These are phyloP conservation scores for Steatocranus sp. DNA, from an alignment of 2,797 vertebrate species.

Conservation along the genomic window DNA sequence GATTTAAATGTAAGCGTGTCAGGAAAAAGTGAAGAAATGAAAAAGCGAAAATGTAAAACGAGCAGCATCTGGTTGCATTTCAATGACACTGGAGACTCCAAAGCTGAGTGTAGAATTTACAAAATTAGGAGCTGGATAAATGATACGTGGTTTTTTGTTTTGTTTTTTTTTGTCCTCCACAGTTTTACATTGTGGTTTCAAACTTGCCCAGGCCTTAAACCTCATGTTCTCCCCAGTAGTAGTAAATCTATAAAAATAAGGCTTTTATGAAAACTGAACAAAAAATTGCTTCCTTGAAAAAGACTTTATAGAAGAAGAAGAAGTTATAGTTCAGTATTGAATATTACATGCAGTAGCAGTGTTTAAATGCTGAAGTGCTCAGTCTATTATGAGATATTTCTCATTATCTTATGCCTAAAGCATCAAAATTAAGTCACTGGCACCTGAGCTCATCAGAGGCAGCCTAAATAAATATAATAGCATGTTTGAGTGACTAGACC, in stretches of 20 bases:
- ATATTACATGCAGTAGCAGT: not conserved
- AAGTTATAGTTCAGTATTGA: not conserved
- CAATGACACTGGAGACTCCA: not conserved
- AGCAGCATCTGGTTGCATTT: not conserved
- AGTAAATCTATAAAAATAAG: not conserved
- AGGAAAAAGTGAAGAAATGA: not conserved
- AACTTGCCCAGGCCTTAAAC: not conserved
- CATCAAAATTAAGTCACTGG: not conserved
- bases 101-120: not conserved
- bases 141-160: not conserved
- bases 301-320: too few relatives aligned
- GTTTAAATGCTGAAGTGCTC: not conserved
- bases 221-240: not conserved
- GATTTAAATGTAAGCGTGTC: not conserved
- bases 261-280: not conserved
- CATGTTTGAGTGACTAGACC: not conserved
- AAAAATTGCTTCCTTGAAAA: not conserved
- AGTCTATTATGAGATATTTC: too few relatives aligned
- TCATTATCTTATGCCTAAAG: not conserved
- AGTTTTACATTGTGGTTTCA: not conserved
- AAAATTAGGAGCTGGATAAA: not conserved
- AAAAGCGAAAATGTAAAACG: not conserved
- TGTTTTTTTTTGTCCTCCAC: not conserved
- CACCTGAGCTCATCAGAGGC: not conserved
- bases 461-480: not conserved